Conservation (phyloP, 2,113 vertebrate genomes). For the Loxodonta africana region DNA sequence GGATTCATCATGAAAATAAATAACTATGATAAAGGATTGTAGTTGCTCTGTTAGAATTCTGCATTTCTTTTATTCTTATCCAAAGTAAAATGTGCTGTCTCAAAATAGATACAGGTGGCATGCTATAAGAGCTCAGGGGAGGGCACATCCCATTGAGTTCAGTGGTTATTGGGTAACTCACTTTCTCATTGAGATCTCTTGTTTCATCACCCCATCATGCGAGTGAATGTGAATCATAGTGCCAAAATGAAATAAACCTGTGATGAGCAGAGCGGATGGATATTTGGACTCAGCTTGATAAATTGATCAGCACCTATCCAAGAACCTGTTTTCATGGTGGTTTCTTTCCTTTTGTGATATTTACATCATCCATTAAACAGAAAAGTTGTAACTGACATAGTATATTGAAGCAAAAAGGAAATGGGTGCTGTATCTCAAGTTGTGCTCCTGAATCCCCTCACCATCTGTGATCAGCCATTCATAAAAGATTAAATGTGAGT, state of each 20-base stretch:
- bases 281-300: constrained; percentile 27
- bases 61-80: neutral
- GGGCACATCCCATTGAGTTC: neutral
- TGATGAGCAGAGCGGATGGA: neutral
- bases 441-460: constrained; percentile 36
- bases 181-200: neutral
- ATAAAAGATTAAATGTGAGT: constrained; percentile 71
- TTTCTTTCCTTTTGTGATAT: constrained; percentile 27
- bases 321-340: constrained; percentile 8
- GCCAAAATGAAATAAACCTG: neutral
- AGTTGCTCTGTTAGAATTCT: neutral
- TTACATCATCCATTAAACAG: constrained; percentile 12
- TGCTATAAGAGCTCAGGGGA: neutral
- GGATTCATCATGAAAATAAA: neutral
- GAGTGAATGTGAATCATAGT: neutral
- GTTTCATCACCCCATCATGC: neutral
- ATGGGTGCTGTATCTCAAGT: constrained; percentile 3
- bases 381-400: neutral
- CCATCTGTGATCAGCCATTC: constrained; percentile 81
- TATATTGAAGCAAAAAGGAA: constrained; percentile 59
- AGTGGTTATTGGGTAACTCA: neutral
- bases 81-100: neutral
- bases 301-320: neutral
- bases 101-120: neutral
- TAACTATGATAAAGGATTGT: neutral